Evolutionary conservation across 2,113 vertebrate species (phyloP).

Genomic region (Morone chrysops): DNA sequence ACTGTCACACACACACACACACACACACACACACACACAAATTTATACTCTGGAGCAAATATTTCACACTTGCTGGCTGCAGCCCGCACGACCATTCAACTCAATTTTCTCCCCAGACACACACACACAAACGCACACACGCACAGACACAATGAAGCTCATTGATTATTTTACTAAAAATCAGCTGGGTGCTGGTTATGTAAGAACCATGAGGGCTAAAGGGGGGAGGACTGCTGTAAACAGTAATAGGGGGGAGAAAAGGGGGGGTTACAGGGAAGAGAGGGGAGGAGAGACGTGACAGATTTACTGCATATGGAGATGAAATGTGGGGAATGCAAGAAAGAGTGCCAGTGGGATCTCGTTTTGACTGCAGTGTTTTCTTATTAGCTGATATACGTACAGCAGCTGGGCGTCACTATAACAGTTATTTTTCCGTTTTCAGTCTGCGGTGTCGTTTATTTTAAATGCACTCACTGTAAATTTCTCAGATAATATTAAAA

Average conservation of each 20-base stretch:
- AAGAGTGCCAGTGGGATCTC: neutral
- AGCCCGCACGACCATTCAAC: constrained; percentile 45
- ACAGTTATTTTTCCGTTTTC: neutral
- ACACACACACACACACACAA: constrained; percentile 45
- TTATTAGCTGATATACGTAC: neutral
- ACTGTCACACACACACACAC: constrained; percentile 41
- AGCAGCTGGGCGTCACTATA: neutral
- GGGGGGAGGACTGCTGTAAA: constrained; percentile 17
- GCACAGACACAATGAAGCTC: constrained; percentile 63
- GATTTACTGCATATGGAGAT: constrained; percentile 43
- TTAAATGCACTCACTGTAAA: neutral
- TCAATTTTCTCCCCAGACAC: constrained; percentile 25
- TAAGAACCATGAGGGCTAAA: constrained; percentile 56
- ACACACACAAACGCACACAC: constrained; percentile 49
- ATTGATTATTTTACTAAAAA: constrained; percentile 72
- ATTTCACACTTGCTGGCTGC: constrained; percentile 56
- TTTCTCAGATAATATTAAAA: neutral
- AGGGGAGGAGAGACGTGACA: neutral
- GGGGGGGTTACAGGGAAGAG: neutral
- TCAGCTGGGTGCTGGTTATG: constrained; percentile 77
- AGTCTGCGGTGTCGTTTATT: neutral
- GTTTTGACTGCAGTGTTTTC: constrained; percentile 17
- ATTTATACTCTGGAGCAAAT: constrained; percentile 44
- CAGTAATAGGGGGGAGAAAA: neutral
- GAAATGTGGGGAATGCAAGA: constrained; percentile 41